Evolutionary conservation across 2,888 invertebrate genomes (phyloP).

Genomic region (Kryphioiulus occultus): DNA sequence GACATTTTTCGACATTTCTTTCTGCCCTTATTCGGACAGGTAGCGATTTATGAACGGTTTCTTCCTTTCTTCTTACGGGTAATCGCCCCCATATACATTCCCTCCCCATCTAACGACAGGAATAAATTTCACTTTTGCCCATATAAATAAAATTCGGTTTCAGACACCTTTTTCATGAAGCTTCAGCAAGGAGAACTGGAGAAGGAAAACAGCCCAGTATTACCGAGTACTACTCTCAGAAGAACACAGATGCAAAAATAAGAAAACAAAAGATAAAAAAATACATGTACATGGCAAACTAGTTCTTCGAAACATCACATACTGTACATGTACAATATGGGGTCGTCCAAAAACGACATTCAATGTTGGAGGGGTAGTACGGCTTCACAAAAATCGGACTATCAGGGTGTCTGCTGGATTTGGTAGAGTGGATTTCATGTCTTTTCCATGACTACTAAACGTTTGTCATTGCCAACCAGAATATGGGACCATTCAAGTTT

Average conservation of each 20-base stretch:
- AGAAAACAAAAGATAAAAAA: too few species aligned
- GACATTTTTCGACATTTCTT: not conserved
- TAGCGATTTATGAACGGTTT: not conserved
- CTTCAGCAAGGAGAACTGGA: not conserved
- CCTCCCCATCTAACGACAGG: not conserved
- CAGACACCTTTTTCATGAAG: not conserved
- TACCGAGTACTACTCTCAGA: not conserved
- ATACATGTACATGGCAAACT: not conserved
- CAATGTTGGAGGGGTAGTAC: too few species aligned
- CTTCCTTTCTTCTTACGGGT: not conserved
- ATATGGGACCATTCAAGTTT: too few species aligned
- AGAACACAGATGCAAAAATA: not conserved
- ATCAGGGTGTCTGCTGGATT: too few species aligned
- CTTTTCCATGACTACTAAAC: too few species aligned
- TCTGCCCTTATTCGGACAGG: not conserved
- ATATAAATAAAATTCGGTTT: not conserved
- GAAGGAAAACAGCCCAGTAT: not conserved
- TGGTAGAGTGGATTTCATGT: too few species aligned
- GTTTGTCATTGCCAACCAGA: too few species aligned
- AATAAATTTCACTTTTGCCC: not conserved
- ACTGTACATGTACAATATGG: too few species aligned
- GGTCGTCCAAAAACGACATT: too few species aligned
- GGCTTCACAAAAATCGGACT: too few species aligned
- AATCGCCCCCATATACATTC: not conserved
- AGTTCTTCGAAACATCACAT: too few species aligned